These are phyloP conservation scores for Falco concolor DNA, from an alignment of 2,797 vertebrate species.

Conservation along the genomic window DNA sequence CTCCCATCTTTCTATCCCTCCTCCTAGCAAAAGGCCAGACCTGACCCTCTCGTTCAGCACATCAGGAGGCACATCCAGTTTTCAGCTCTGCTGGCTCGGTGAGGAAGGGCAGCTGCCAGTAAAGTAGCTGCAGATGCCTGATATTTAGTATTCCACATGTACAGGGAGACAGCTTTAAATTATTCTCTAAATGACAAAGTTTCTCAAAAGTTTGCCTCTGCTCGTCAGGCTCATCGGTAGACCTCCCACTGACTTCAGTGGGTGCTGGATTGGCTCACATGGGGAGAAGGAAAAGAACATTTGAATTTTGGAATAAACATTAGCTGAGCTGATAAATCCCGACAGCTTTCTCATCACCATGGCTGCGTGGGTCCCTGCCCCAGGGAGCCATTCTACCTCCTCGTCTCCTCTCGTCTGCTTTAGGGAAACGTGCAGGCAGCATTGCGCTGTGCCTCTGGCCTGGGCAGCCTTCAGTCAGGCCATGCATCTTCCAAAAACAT, in stretches of 20 bases:
- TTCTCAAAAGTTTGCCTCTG: not conserved
- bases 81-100: not conserved
- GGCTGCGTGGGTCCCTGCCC: not conserved
- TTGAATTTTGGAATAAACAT: not conserved
- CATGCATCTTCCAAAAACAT: not conserved
- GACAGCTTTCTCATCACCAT: not conserved
- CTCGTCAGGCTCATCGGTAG: not conserved
- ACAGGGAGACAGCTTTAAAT: not conserved
- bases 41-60: not conserved
- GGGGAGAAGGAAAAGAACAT: not conserved
- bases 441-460: not conserved
- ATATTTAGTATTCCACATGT: not conserved
- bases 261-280: fast-evolving
- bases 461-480: not conserved
- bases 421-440: not conserved
- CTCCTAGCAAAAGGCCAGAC: not conserved
- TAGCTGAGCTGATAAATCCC: not conserved
- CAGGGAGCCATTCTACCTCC: not conserved
- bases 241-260: not conserved
- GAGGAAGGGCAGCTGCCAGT: not conserved
- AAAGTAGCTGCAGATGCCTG: not conserved
- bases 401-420: not conserved
- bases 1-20: not conserved
- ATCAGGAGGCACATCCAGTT: not conserved
- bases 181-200: not conserved